Percentiles rank a stretch among this genome's conserved stretches.
Evolutionary conservation across 2,797 vertebrate genomes (phyloP).

Genomic region (Callimico goeldii): DNA sequence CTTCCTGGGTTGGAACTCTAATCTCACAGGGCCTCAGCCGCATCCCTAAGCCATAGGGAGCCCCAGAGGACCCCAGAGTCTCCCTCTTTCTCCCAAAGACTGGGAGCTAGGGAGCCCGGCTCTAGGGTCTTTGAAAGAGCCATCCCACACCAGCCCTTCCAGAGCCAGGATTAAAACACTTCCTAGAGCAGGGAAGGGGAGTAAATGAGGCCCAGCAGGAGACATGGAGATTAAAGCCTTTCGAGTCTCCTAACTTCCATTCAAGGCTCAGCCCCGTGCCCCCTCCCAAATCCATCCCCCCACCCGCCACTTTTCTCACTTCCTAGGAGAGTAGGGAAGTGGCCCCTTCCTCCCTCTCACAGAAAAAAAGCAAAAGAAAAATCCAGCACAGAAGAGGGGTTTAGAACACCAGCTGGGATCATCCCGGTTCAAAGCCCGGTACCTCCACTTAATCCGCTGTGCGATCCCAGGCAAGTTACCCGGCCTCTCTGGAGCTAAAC

Average conservation of each 20-base stretch:
- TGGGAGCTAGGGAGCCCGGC: background rate
- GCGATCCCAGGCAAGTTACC: background rate
- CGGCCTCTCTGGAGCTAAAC: background rate
- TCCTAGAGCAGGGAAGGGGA: conserved; percentile 47
- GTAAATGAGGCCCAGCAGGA: conserved; percentile 75
- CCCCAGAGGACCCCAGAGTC: background rate
- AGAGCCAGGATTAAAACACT: conserved; percentile 68
- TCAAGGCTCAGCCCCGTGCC: background rate
- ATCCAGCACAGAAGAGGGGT: background rate
- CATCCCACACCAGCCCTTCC: conserved; percentile 35
- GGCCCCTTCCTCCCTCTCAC: conserved; percentile 57
- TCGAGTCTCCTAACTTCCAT: conserved; percentile 37
- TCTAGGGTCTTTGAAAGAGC: background rate
- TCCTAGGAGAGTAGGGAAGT: conserved; percentile 70
- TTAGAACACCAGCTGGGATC: background rate
- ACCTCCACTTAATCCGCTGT: background rate
- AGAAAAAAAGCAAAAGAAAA: background rate
- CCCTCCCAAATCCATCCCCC: background rate
- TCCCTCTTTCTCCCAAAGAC: background rate
- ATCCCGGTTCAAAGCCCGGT: background rate
- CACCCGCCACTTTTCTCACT: conserved; percentile 68
- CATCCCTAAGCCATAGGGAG: background rate
- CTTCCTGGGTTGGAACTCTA: background rate
- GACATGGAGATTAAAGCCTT: conserved; percentile 72
- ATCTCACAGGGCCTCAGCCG: background rate